Evolutionary conservation across 2,888 invertebrate species (phyloP), one percentile per base, ranked within the genome.

Genomic region (Rhimphoctona megacephalus): DNA sequence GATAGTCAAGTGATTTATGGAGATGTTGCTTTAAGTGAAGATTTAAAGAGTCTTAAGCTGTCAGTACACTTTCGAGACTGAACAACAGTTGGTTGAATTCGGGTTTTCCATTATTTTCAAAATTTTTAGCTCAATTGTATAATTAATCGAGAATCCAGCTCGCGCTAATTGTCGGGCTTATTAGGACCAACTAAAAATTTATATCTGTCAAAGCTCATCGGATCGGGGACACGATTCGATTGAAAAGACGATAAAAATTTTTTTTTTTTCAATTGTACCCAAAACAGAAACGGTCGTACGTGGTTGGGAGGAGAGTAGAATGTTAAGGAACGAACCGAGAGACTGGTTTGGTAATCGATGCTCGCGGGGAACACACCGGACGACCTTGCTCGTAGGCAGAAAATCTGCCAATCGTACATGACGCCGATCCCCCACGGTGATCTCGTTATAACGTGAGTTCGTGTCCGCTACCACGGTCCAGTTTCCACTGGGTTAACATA

Each of bases 401-500:
- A 73, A 86, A 78, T 43, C 84, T 84, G 84, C 81, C 81, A 81
- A 86, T 86, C 81, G 81, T 74, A 78, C 78, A 74, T 78, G 77
- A 72, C 74, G 86, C 73, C 74, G 84, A 78, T 52, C 84, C 74
- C 84, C 80, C 70, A 81, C 64, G 70, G 76, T 66, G 86, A 86
- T 86, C 81, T 80, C 77, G 83, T 86, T 80, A 76, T 66, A 77
- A 81, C 72, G 52, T 46, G 70, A 54, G 30, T 54, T 4, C 36
- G 73, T 57, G 64, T 43, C 22, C 33, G 33, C 54, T 52, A 33
- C 61, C 81, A 79, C 70, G 88, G 89, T 91, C 90, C 89, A 91
- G 89, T 92, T 92, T 93, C 92, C 93, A 92, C 87, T 90, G 90
- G 92, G 90, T 92, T 90, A 92, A 91, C 90, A 46, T 25, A 30